Base-by-base conservation (phyloP, 2,888 invertebrate genomes). In the Odontocolon sp. region DNA sequence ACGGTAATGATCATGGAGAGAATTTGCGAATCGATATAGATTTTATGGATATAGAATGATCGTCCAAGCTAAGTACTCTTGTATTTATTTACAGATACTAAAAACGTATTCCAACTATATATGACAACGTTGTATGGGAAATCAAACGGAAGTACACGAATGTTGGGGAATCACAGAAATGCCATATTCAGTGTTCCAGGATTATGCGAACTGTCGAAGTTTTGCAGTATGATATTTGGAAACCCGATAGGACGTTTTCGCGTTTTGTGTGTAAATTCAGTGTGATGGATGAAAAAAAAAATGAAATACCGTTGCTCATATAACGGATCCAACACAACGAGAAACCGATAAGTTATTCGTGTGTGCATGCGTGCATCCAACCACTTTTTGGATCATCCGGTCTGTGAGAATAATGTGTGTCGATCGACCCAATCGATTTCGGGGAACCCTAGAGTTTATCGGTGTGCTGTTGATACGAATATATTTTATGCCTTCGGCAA, bases 211-310 rank as follows among this genome's bases (percentile, higher is more conserved):
- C 57, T 47, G 56, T 26, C 31, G 33, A 9, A 18, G 11, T 31
- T 18, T 33, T 23, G 26, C 11, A 31, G n/a, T 33, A 33, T 42
- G 23, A 61, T 71, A 61, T 76, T 67, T 31, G 42, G 47, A 76
- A 76, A 71, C 54, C 33, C 71, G 71, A 76, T 70, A 54, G 33
- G 42, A 47, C 33, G 64, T 18, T 52, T 36, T 42, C 26, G 64
- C 42, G 61, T 66, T 54, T 71, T 42, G 59, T 36, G 66, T 61
- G 66, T 54, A 61, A 71, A 71, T 76, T 59, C 36, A 9, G 70
- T 36, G 9, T 67, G 42, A 14, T 42, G 38, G 47, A 33, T 31
- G 52, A 33, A 69, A 54, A 69, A 69, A 70, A 71, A 67, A 40
- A 47, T 56, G 54, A 36, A 47, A 38, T 16, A 18, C 47, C 26